phyloP scores from a whole-genome alignment of 2,113 vertebrate genomes.

The Mormoops blainvillei region DNA sequence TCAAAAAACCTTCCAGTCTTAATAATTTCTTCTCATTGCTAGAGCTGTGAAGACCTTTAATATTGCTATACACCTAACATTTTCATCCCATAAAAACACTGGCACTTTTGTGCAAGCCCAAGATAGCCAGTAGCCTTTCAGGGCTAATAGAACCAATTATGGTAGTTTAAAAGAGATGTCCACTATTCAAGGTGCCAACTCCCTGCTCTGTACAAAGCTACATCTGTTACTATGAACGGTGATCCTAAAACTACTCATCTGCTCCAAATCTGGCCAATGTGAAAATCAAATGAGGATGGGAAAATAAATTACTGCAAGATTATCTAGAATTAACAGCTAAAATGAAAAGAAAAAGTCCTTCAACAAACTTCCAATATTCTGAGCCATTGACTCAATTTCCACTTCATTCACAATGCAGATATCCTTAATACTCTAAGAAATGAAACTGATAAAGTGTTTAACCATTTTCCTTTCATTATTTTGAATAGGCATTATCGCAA shows the following conservation, averaged over 20 bases:
- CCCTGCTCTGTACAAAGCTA: neutral
- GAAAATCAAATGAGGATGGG: conserved; percentile 22
- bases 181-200: neutral
- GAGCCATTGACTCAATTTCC: neutral
- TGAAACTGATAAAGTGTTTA: neutral
- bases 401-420: neutral
- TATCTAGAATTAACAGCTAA: neutral
- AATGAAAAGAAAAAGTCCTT: neutral
- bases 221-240: conserved; percentile 37
- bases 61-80: neutral
- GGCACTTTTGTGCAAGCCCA: neutral
- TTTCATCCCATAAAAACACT: neutral
- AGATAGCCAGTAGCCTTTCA: conserved; percentile 9
- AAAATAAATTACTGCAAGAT: conserved; percentile 18
- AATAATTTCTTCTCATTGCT: neutral
- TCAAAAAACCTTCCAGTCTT: neutral
- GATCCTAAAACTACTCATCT: conserved; percentile 27
- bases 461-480: neutral
- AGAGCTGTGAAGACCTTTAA: neutral
- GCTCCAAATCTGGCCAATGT: neutral
- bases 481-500: neutral
- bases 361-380: neutral
- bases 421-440: neutral
- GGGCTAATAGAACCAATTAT: neutral
- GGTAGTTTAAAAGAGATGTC: conserved; percentile 42